These are phyloP conservation scores for Thamnaconus septentrionalis DNA, from an alignment of 2,113 vertebrate genomes.

Conservation along the genomic window DNA sequence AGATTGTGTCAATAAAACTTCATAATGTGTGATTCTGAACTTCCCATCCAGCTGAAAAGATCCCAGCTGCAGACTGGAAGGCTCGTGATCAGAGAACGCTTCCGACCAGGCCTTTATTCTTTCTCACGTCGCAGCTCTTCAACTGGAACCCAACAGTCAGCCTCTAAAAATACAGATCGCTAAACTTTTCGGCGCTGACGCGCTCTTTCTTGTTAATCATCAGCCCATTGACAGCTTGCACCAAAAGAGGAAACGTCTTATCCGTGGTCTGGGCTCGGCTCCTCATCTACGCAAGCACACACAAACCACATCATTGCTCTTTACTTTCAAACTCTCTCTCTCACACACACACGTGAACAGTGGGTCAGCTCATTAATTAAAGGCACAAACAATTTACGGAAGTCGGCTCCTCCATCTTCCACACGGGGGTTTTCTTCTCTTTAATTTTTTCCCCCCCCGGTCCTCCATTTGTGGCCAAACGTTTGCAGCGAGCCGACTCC, in stretches of 20 bases:
- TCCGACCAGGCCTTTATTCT: no score
- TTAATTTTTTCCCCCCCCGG: conserved; percentile 1
- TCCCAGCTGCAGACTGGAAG: no score
- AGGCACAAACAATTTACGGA: conserved; percentile 63
- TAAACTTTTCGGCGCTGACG: not conserved
- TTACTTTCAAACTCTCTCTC: conserved; percentile 8
- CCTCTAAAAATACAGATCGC: not conserved
- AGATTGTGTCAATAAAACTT: no score
- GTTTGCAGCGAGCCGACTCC: conserved; percentile 56
- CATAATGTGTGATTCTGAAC: no score
- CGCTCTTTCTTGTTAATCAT: not conserved
- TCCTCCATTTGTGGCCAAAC: conserved; percentile 49
- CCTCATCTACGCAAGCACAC: conserved; percentile 7
- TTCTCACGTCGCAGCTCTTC: no score
- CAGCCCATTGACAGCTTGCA: conserved; percentile 3
- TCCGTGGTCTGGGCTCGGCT: not conserved
- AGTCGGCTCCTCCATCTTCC: conserved; percentile 38
- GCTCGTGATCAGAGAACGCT: no score
- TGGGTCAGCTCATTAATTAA: conserved; percentile 68
- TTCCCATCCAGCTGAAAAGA: no score
- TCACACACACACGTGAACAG: conserved; percentile 9
- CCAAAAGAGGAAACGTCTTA: conserved; percentile 9
- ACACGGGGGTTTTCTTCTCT: not conserved
- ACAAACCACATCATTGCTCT: conserved; percentile 25
- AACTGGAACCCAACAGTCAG: no score